Percentiles rank a stretch among this genome's conserved stretches.
Conservation (phyloP, 2,888 invertebrate species). For the Tuberolachnus salignus region DNA sequence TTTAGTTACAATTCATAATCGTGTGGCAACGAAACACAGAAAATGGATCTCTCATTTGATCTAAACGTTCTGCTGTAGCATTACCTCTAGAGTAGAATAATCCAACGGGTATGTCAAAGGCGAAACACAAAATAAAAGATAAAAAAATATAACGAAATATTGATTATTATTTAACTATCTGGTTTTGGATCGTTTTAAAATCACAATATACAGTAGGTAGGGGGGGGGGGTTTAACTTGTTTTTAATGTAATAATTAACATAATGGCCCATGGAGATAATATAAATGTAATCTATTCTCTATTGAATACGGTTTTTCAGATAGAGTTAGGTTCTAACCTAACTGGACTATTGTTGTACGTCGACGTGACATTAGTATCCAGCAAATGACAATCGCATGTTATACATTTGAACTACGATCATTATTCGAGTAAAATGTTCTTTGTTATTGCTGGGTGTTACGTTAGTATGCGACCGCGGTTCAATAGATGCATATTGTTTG, state of each 20-base stretch:
- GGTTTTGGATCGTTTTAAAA: too few relatives aligned
- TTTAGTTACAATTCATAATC: constrained; percentile 94
- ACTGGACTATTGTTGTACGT: too few relatives aligned
- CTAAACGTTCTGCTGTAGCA: constrained; percentile 75
- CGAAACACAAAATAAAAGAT: constrained; percentile 14
- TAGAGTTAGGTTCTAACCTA: too few relatives aligned
- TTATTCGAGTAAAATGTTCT: constrained; percentile 67
- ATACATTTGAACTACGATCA: too few relatives aligned
- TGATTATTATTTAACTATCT: too few relatives aligned
- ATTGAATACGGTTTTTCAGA: too few relatives aligned
- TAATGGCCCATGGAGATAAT: too few relatives aligned
- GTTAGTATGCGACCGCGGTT: constrained; percentile 93
- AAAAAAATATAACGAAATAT: background rate
- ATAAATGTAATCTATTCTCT: too few relatives aligned
- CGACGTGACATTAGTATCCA: too few relatives aligned
- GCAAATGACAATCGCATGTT: too few relatives aligned
- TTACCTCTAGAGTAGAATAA: constrained; percentile 95
- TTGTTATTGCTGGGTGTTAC: constrained; percentile 70
- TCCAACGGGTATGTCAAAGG: constrained; percentile 90
- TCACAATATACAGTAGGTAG: background rate
- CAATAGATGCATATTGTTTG: constrained; percentile 89
- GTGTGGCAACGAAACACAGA: constrained; percentile 95
- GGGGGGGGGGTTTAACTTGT: too few relatives aligned
- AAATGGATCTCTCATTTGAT: constrained; percentile 85
- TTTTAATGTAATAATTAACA: too few relatives aligned